Conservation (phyloP, 1,140 invertebrate genomes). For the Phthorimaea operculella region DNA sequence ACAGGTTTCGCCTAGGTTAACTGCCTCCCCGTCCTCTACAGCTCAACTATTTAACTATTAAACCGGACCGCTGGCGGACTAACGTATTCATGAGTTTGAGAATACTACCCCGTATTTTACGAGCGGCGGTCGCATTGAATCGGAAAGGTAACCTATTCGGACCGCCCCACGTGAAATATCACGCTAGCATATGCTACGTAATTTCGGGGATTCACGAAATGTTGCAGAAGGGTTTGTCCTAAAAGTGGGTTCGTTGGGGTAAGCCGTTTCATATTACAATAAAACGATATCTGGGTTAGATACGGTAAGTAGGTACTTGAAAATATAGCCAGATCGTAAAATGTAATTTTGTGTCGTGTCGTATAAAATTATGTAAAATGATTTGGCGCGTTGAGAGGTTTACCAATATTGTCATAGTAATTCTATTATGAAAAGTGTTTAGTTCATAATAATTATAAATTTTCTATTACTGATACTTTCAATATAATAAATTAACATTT, state of each 20-base stretch:
- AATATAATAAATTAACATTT: too few species aligned
- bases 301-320: background rate
- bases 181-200: slow-evolving; percentile 38
- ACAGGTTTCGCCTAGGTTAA: slow-evolving; percentile 11
- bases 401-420: too few species aligned
- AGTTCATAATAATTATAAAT: too few species aligned
- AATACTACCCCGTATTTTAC: slow-evolving; percentile 49
- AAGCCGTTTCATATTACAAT: slow-evolving; percentile 8
- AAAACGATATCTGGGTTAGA: slow-evolving; percentile 3
- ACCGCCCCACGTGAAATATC: slow-evolving; percentile 39
- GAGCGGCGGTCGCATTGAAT: slow-evolving; percentile 45
- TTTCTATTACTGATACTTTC: too few species aligned
- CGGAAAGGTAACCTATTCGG: slow-evolving; percentile 45
- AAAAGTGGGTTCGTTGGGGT: slow-evolving; percentile 17
- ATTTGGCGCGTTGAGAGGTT: too few species aligned
- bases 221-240: slow-evolving; percentile 13
- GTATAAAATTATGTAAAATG: too few species aligned
- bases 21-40: slow-evolving; percentile 26
- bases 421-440: too few species aligned
- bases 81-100: slow-evolving; percentile 58
- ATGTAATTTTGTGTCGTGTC: background rate
- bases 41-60: slow-evolving; percentile 58
- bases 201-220: slow-evolving; percentile 35
- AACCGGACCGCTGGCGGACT: slow-evolving; percentile 41
- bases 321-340: background rate